Percentiles rank a stretch among this genome's conserved stretches.
phyloP scores from a whole-genome alignment of 2,888 invertebrate species.

The Vanessa cardui region DNA sequence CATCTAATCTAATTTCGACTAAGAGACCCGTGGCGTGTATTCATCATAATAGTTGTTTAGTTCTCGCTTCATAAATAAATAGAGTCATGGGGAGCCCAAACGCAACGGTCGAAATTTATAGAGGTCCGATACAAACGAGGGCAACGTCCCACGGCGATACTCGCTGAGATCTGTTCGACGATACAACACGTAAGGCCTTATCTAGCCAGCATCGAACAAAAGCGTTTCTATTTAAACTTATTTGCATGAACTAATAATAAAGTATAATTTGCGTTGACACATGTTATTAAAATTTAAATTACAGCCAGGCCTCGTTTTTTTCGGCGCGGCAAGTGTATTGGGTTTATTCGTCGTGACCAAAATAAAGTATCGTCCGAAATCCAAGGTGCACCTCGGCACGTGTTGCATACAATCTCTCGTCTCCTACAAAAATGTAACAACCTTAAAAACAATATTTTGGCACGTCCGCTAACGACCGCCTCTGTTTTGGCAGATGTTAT shows the following conservation, averaged over 20 bases:
- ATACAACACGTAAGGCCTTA: constrained; percentile 52
- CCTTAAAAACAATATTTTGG: constrained; percentile 55
- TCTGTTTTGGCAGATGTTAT: constrained; percentile 77
- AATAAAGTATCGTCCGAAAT: constrained; percentile 8
- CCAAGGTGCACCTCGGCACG: constrained; percentile 33
- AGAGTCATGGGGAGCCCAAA: constrained; percentile 65
- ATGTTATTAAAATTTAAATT: neutral
- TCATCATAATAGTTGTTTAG: constrained; percentile 56
- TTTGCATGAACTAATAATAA: too few relatives aligned
- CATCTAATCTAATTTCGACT: constrained; percentile 52
- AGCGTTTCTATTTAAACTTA: constrained; percentile 6
- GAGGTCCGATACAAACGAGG: constrained; percentile 65
- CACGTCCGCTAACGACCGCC: constrained; percentile 73
- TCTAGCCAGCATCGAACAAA: constrained; percentile 15
- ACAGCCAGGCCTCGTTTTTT: neutral
- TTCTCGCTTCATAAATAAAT: constrained; percentile 67
- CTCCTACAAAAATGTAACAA: constrained; percentile 35
- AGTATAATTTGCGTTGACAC: neutral
- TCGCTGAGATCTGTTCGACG: constrained; percentile 49
- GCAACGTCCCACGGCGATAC: constrained; percentile 62
- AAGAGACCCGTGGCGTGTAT: constrained; percentile 56
- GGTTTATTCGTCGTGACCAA: constrained; percentile 8
- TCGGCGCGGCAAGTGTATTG: neutral
- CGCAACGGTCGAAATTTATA: constrained; percentile 67
- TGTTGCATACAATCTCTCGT: constrained; percentile 32